These are phyloP conservation scores for Hormiphora californensis DNA, from an alignment of 37 sponge, comb jelly and placozoan species.

Conservation along the genomic window DNA sequence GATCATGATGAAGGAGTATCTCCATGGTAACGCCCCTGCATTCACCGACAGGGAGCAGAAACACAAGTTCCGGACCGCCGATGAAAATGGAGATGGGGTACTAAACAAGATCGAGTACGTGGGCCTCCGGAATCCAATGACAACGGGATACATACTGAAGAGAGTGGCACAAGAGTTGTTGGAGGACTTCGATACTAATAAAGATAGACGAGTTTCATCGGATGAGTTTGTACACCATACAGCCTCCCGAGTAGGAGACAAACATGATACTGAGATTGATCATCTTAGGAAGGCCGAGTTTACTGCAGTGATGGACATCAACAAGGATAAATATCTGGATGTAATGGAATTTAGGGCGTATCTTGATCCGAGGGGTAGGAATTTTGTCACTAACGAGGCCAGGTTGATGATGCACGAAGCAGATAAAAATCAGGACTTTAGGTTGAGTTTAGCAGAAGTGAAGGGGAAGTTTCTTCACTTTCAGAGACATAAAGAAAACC, in stretches of 20 bases:
- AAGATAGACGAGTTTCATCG: neutral
- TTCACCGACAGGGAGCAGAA: neutral
- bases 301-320: neutral
- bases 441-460: slow-evolving; percentile 6
- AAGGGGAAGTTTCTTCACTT: slow-evolving; percentile 34
- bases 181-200: slow-evolving; percentile 31
- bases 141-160: slow-evolving; percentile 21
- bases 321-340: slow-evolving; percentile 5
- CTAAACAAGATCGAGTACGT: slow-evolving; percentile 47
- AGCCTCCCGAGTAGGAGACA: slow-evolving; percentile 20
- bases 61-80: slow-evolving; percentile 50
- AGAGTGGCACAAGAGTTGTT: slow-evolving; percentile 34
- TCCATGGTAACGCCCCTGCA: neutral
- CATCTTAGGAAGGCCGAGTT: slow-evolving; percentile 28
- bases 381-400: slow-evolving; percentile 12
- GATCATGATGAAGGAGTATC: slow-evolving; percentile 7
- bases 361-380: neutral
- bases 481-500: neutral
- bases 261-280: slow-evolving; percentile 49
- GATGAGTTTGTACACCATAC: slow-evolving; percentile 37
- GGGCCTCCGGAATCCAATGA: slow-evolving; percentile 6
- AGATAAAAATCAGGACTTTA: neutral
- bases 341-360: neutral
- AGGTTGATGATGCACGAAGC: slow-evolving; percentile 40
- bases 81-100: slow-evolving; percentile 48